These are phyloP conservation scores for Numida meleagris DNA, from an alignment of 2,113 vertebrate species.

Conservation along the genomic window DNA sequence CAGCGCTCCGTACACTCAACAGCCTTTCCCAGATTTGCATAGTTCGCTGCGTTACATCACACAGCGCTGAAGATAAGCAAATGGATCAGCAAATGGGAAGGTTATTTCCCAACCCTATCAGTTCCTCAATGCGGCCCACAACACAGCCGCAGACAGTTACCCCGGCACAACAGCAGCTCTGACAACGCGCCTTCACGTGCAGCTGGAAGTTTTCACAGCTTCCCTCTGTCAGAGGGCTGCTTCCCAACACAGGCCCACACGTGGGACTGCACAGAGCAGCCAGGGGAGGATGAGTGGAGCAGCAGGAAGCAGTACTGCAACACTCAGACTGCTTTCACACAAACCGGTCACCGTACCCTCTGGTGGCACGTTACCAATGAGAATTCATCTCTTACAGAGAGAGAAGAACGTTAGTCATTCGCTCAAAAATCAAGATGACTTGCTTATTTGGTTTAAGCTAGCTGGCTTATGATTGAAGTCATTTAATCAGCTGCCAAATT, in stretches of 20 bases:
- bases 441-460: background rate
- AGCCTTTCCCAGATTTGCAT: background rate
- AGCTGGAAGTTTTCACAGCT: background rate
- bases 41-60: background rate
- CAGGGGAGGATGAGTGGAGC: background rate
- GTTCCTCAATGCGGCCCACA: background rate
- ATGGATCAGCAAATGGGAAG: background rate
- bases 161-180: background rate
- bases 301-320: background rate
- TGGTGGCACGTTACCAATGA: background rate
- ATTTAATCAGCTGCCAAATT: background rate
- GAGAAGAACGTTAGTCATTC: background rate
- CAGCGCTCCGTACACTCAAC: background rate
- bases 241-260: background rate
- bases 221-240: too few relatives aligned
- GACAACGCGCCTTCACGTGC: too few relatives aligned
- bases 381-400: background rate
- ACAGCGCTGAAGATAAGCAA: background rate
- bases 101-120: background rate
- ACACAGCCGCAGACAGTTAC: background rate
- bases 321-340: background rate
- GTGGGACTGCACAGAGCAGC: too few relatives aligned
- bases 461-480: background rate
- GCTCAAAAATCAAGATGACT: background rate
- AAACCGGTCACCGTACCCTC: rapidly evolving